A percentile compares a stretch with the other conserved stretches of the same genome.
These are phyloP conservation scores for Lissonota sp. DNA, from an alignment of 2,888 invertebrate species.

Conservation along the genomic window DNA sequence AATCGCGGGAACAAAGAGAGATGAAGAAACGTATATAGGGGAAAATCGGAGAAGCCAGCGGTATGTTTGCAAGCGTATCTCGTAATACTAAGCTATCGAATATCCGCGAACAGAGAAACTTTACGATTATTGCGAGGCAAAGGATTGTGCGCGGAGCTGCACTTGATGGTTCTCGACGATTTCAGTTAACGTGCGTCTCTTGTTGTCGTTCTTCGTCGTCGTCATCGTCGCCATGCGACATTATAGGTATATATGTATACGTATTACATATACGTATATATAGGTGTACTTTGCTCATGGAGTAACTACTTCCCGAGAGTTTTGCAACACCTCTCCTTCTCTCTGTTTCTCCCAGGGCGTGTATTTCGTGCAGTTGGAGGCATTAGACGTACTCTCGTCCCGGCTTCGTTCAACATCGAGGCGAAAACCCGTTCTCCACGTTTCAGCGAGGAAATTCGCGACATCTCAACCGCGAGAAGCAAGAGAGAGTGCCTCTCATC, in stretches of 20 bases:
- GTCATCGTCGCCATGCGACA: constrained; percentile 43
- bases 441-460: constrained; percentile 12
- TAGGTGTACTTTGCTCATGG: not conserved
- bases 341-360: constrained; percentile 7
- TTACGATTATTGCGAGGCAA: constrained; percentile 57
- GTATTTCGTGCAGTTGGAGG: constrained; percentile 31
- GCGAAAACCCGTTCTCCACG: constrained; percentile 15
- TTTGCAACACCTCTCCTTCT: constrained; percentile 42
- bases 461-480: constrained; percentile 45
- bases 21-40: not conserved
- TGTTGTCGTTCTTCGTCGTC: constrained; percentile 48
- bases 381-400: not conserved
- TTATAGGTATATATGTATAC: not conserved
- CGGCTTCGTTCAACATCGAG: constrained; percentile 31
- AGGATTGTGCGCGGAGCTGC: constrained; percentile 40
- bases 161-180: constrained; percentile 48
- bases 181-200: constrained; percentile 31
- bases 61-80: constrained; percentile 57
- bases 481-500: constrained; percentile 30
- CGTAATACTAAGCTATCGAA: constrained; percentile 52
- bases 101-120: constrained; percentile 44
- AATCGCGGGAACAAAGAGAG: not conserved
- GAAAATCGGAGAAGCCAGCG: not conserved
- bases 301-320: constrained; percentile 49
- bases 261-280: too few relatives aligned